These are phyloP conservation scores for Nautilus pompilius DNA, from an alignment of 1,140 invertebrate genomes.

Conservation along the genomic window DNA sequence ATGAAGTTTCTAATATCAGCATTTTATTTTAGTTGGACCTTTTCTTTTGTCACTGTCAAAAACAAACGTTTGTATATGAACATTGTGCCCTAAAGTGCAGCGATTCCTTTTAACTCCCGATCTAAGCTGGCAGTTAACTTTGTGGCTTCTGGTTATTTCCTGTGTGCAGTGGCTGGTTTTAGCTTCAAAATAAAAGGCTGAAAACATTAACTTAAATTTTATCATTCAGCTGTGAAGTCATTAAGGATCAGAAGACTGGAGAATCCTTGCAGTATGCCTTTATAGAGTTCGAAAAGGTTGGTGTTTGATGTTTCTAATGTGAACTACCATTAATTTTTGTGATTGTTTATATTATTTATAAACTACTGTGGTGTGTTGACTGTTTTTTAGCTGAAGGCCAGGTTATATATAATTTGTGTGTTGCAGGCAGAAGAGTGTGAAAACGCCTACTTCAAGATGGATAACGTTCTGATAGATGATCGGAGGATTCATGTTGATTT, in stretches of 20 bases:
- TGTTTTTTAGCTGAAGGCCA: not conserved
- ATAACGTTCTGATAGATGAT: conserved; percentile 99
- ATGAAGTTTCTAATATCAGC: too few species aligned
- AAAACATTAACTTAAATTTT: conserved; percentile 11
- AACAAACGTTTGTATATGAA: too few species aligned
- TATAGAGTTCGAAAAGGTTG: conserved; percentile 92
- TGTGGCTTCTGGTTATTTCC: not conserved
- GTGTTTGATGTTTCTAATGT: not conserved
- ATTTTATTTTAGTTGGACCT: too few species aligned
- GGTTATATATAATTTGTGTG: conserved; percentile 8
- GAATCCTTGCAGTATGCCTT: conserved; percentile 99
- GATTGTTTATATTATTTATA: not conserved
- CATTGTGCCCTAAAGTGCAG: too few species aligned
- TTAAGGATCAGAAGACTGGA: conserved; percentile 86
- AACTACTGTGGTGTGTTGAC: not conserved
- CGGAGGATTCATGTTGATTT: conserved; percentile 99
- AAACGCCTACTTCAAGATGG: conserved; percentile 99
- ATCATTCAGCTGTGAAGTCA: conserved; percentile 85
- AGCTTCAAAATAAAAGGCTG: not conserved
- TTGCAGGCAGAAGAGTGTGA: conserved; percentile 81
- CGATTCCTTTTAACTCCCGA: too few species aligned
- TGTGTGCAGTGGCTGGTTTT: not conserved
- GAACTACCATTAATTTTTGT: not conserved
- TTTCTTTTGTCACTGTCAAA: too few species aligned
- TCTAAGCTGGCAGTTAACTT: too few species aligned